Evolutionary conservation across 2,888 invertebrate genomes (phyloP).

Genomic region (Leucoptera coffeella): DNA sequence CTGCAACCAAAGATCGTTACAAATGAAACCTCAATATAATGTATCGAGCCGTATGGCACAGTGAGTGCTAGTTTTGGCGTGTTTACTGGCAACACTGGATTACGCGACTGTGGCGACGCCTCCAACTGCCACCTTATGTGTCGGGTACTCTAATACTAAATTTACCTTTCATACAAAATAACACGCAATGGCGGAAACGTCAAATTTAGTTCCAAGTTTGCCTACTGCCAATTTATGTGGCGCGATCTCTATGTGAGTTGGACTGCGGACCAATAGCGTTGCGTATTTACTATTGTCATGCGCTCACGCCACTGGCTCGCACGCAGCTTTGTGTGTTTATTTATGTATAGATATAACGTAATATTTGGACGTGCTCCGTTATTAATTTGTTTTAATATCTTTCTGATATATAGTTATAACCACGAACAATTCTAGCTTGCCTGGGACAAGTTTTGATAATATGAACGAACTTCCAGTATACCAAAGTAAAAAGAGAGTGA

Average conservation of each 20-base stretch:
- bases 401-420: constrained; percentile 4
- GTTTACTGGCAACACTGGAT: no score
- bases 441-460: constrained; percentile 6
- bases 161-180: no score
- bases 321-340: constrained; percentile 6
- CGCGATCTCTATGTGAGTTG: constrained; percentile 6
- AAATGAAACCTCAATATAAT: no score
- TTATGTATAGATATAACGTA: constrained; percentile 5
- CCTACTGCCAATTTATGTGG: no score
- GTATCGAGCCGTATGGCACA: no score
- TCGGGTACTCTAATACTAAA: no score
- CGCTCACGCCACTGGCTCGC: constrained; percentile 5
- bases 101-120: no score
- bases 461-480: constrained; percentile 6
- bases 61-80: no score
- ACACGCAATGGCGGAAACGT: no score
- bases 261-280: constrained; percentile 7
- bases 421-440: constrained; percentile 5
- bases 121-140: no score
- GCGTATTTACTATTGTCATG: constrained; percentile 6
- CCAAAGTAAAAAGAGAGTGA: constrained; percentile 6
- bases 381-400: constrained; percentile 6
- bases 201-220: no score
- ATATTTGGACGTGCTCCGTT: constrained; percentile 5
- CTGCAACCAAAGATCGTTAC: no score